Percentiles rank a stretch among this genome's conserved stretches.
phyloP scores from a whole-genome alignment of 2,113 vertebrate genomes.

The Uropsilus gracilis region DNA sequence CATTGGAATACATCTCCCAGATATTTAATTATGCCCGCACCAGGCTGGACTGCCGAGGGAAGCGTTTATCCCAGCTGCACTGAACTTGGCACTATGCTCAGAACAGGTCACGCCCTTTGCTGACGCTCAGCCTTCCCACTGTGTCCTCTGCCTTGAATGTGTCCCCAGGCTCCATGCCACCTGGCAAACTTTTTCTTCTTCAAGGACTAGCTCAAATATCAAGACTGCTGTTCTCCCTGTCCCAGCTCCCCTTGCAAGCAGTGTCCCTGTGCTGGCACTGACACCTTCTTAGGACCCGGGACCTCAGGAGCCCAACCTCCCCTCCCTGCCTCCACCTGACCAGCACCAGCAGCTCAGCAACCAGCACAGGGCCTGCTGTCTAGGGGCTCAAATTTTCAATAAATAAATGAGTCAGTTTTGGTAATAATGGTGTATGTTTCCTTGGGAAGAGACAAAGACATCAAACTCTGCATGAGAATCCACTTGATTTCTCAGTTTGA shows the following conservation, averaged over 20 bases:
- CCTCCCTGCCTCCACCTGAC: no score
- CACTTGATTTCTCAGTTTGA: background rate
- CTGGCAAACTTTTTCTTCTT: background rate
- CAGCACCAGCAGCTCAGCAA: no score
- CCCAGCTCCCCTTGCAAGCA: no score
- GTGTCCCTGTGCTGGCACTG: background rate
- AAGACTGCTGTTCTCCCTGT: background rate
- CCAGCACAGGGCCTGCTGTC: no score
- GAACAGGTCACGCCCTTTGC: background rate
- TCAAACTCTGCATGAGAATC: background rate
- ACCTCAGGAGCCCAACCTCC: no score
- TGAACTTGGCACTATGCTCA: background rate
- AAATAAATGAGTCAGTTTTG: background rate
- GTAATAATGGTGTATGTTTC: background rate
- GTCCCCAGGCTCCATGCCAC: fast-evolving
- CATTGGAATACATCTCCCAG: background rate
- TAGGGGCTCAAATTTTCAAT: background rate
- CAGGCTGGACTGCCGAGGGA: background rate
- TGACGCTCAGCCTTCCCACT: background rate
- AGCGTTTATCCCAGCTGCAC: background rate
- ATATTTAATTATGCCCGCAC: background rate
- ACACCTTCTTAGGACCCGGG: background rate
- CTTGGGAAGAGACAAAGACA: background rate
- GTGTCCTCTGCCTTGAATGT: background rate
- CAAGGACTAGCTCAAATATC: background rate